Evolutionary conservation across 2,888 invertebrate genomes (phyloP).

Genomic region (Mythimna ferrago): DNA sequence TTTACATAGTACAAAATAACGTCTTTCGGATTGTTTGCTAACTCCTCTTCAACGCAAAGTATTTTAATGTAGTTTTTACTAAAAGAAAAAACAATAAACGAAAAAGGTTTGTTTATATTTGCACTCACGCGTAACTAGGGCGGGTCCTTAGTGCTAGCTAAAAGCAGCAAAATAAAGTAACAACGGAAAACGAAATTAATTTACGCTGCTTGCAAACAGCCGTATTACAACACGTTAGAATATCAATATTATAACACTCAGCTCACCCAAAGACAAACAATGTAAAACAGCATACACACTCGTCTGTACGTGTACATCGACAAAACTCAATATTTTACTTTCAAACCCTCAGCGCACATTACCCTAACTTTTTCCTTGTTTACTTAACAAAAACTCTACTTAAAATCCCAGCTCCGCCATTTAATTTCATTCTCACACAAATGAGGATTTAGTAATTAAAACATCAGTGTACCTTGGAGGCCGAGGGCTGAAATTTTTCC

Average conservation of each 20-base stretch:
- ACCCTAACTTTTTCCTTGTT: conserved; percentile 11
- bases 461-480: conserved; percentile 48
- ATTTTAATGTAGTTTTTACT: no score
- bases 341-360: neutral
- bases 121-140: no score
- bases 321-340: conserved; percentile 28
- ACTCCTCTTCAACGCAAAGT: no score
- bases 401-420: conserved; percentile 24
- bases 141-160: no score
- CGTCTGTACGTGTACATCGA: neutral
- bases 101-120: no score
- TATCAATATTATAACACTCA: neutral
- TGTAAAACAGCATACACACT: neutral
- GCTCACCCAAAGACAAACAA: neutral
- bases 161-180: no score
- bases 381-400: conserved; percentile 13
- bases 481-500: conserved; percentile 23
- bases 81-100: no score
- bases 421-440: conserved; percentile 42
- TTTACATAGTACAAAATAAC: no score
- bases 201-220: neutral
- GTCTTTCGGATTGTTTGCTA: no score
- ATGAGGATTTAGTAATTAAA: conserved; percentile 55
- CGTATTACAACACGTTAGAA: neutral
- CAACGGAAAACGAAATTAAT: neutral